Percentiles rank a stretch among this genome's conserved stretches.
Evolutionary conservation across 2,797 vertebrate species (phyloP).

Genomic region (Myripristis jacobus): DNA sequence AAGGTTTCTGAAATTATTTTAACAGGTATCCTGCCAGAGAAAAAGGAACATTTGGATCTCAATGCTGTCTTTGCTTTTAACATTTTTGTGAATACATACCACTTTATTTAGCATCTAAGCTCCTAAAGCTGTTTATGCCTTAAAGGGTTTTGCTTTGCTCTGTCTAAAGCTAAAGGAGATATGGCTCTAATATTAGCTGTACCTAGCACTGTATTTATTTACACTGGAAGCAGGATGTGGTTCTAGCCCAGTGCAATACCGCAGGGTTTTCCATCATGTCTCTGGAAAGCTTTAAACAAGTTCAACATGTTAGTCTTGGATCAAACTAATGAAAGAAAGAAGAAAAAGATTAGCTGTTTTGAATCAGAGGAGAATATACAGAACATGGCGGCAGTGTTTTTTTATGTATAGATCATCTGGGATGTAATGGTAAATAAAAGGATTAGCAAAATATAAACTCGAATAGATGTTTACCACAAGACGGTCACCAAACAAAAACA

Average conservation of each 20-base stretch:
- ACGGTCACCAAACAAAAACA: conserved; percentile 9
- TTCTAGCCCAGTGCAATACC: conserved; percentile 58
- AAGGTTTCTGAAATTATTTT: conserved; percentile 5
- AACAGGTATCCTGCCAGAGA: background rate
- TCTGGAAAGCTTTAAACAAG: conserved; percentile 72
- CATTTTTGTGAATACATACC: background rate
- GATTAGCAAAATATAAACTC: conserved; percentile 36
- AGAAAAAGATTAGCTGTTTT: conserved; percentile 62
- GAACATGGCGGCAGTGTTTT: conserved; percentile 59
- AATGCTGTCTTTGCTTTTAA: conserved; percentile 4
- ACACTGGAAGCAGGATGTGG: conserved; percentile 75
- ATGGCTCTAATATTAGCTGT: conserved; percentile 67
- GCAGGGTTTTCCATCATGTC: conserved; percentile 69
- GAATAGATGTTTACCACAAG: conserved; percentile 41
- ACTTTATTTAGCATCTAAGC: conserved; percentile 8
- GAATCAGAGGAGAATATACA: conserved; percentile 57
- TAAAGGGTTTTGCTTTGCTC: conserved; percentile 39
- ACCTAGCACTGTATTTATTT: conserved; percentile 70
- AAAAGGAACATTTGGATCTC: background rate
- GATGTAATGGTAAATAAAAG: conserved; percentile 61
- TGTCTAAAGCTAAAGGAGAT: conserved; percentile 52
- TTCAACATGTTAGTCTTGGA: conserved; percentile 73
- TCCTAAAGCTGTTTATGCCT: conserved; percentile 55
- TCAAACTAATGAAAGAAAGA: conserved; percentile 67
- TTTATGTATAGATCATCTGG: conserved; percentile 39